These are phyloP conservation scores for Aptenodytes patagonicus DNA, from an alignment of 2,113 vertebrate species.

Conservation along the genomic window DNA sequence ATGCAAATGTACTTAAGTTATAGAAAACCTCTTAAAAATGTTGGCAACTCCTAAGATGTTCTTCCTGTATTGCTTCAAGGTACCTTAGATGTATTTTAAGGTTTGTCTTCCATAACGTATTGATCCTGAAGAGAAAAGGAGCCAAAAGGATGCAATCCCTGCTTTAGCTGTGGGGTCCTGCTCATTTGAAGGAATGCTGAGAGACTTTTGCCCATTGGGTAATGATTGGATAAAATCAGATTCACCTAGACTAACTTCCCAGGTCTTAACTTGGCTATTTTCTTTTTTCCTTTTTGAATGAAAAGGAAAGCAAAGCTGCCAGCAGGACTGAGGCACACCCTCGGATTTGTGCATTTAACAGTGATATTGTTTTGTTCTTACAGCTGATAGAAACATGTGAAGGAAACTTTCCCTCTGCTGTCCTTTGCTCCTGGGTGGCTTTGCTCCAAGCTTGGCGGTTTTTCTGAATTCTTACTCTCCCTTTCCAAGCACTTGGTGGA, in stretches of 20 bases:
- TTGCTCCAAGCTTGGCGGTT: background rate
- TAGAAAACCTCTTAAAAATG: background rate
- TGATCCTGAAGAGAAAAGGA: background rate
- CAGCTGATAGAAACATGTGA: background rate
- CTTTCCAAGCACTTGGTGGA: background rate
- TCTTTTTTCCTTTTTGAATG: background rate
- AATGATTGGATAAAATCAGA: background rate
- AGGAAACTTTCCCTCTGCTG: background rate
- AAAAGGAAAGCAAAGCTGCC: background rate
- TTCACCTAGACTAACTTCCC: background rate
- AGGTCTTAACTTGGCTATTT: background rate
- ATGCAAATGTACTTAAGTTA: background rate
- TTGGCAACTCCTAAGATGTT: background rate
- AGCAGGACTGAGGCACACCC: accelerated
- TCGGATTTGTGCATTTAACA: background rate
- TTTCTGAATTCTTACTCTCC: background rate
- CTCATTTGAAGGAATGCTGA: background rate
- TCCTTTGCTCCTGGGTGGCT: background rate
- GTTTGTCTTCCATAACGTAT: background rate
- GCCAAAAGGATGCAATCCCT: background rate
- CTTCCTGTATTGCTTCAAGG: background rate
- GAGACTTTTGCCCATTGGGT: background rate
- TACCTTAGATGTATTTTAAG: background rate
- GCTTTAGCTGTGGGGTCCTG: no score
- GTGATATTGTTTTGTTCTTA: background rate